Evolutionary conservation across 2,113 vertebrate species (phyloP), one percentile per base, ranked within the genome.

Genomic region (Lucifuga dentata): DNA sequence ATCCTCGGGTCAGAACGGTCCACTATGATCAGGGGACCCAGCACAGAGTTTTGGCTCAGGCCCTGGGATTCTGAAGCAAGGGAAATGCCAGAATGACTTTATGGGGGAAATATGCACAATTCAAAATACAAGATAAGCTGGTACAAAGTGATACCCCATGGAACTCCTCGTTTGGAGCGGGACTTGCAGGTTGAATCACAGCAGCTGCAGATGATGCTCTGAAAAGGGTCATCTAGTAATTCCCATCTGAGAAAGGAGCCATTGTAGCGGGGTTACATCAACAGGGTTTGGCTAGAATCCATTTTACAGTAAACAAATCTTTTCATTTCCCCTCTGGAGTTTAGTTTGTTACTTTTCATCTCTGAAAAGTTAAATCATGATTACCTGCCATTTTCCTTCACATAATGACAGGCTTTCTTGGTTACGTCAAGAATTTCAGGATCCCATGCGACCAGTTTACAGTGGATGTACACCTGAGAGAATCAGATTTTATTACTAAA

Each of bases 351-450:
- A 5, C 26, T 7, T 5, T 29, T 29, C 7, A 29, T 29, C 26
- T 29, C n/a, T n/a, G n/a, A n/a, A 7, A 29, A 29, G 3, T 38
- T 12, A 29, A 39, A 15, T 12, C 36, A 56, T 10, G 2, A 26
- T 86, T 85, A 94, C 94, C 84, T 65, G 35, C 32, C 57, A 4
- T 3, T 62, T 13, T 85, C 63, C 50, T 83, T 86, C 4, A 73
- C 46, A 58, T 91, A 95, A 2, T 94, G 87, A 49, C 93, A 95
- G 3, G 92, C 81, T 43, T 95, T 95, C 78, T 83, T 93, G 1
- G 5, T 67, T 45, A 86, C 51, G 0, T 78, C 71, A 5, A 86
- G 16, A n/a, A 7, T 7, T 0, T 81, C 57, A 15, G 92, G 91
- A 51, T 95, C 92, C 93, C 93, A 94, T 0, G 86, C 87, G 0